Evolutionary conservation across 1,140 invertebrate species (phyloP).

Genomic region (Brachionus rotundiformis): DNA sequence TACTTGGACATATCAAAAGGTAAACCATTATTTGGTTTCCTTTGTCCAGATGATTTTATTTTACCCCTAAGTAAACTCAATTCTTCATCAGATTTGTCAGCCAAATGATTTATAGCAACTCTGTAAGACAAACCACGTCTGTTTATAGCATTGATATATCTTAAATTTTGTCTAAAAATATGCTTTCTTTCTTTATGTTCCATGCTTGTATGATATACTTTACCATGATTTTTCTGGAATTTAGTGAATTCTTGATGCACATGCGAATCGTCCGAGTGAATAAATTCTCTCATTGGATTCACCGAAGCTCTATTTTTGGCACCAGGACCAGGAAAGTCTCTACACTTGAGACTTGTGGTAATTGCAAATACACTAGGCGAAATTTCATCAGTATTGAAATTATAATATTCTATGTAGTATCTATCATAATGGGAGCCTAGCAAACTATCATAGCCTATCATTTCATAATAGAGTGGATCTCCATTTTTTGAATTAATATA

Average conservation of each 20-base stretch:
- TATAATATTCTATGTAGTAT: constrained; percentile 82
- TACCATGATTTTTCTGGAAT: constrained; percentile 76
- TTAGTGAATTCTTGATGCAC: constrained; percentile 75
- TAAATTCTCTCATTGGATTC: constrained; percentile 89
- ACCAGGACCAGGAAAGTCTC: constrained; percentile 83
- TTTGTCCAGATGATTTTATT: constrained; percentile 65
- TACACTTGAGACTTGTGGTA: constrained; percentile 72
- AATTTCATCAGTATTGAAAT: constrained; percentile 68
- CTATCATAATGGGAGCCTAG: constrained; percentile 93
- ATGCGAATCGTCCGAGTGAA: constrained; percentile 72
- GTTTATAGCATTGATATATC: constrained; percentile 82
- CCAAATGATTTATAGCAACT: constrained; percentile 81
- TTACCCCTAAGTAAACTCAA: constrained; percentile 77
- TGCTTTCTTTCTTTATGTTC: constrained; percentile 76
- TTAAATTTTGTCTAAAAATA: constrained; percentile 81
- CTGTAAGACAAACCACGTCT: constrained; percentile 74
- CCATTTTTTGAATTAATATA: constrained; percentile 56
- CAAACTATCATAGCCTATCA: constrained; percentile 86
- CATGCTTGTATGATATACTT: constrained; percentile 69
- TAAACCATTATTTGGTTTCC: constrained; percentile 72
- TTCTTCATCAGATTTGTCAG: constrained; percentile 78
- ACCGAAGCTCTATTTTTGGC: constrained; percentile 66
- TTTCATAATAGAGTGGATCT: constrained; percentile 79
- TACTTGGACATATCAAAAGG: constrained; percentile 70
- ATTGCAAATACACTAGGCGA: constrained; percentile 14